Base-by-base conservation (phyloP, 2,797 vertebrate genomes). In the Centroberyx gerrardi region DNA sequence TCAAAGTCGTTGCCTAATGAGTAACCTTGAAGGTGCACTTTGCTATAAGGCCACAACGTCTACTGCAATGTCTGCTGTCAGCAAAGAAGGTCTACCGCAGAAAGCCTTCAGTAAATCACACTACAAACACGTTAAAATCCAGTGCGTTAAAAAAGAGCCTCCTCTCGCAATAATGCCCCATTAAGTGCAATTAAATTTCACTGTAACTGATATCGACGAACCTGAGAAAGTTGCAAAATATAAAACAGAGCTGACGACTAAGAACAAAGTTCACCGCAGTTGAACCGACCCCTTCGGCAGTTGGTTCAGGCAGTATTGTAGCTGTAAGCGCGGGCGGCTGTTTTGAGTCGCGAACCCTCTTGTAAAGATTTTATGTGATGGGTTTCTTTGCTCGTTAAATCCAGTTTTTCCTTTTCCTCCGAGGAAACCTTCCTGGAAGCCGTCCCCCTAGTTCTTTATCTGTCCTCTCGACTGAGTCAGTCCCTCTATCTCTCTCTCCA, bases 261-360 rank as follows among this genome's bases (percentile, higher is more conserved):
- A 52, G 74, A 29, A 13, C 55, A 61, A 90, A 90, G 76, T 89
- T 87, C 76, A 52, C 60, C 40, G 69, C 76, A 84, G 65, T 63
- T 74, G 79, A 53, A 33, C 52, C 29, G 74, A 61, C 46, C 76
- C 62, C 76, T 69, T 42, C 59, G 49, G 72, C 51, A 22, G 55
- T 5, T 64, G 55, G 61, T 64, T 52, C 46, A 13, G 33, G 69
- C 33, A 13, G 22, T 18, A 66, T 51, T 38, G 62, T 9, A 27
- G 22, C 76, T 46, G 42, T 2, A 4, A 17, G 28, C 42, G 65
- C 70, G 14, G 53, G 17, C 69, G 72, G 68, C 66, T 76, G 73
- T 48, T 69, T 68, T 2, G 54, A 42, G 59, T 62, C 59, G 52
- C 60, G 72, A 79, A 68, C 66, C 51, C 27, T 77, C 72, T 60